These are phyloP conservation scores for Nemotelus pantherinus DNA, from an alignment of 2,888 invertebrate species.

Conservation along the genomic window DNA sequence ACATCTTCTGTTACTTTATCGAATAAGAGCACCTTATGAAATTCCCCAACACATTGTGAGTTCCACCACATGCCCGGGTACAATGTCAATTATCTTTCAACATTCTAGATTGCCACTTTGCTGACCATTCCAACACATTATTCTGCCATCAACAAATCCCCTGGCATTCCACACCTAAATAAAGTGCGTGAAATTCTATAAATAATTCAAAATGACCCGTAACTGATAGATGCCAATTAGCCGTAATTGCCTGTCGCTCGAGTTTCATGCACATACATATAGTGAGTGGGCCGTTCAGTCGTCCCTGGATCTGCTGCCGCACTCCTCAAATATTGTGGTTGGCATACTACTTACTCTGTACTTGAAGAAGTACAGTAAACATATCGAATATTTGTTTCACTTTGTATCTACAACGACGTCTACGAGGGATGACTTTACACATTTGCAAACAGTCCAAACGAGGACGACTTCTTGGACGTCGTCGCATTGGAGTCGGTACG, in stretches of 20 bases:
- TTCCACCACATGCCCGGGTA: neutral
- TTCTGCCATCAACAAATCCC: neutral
- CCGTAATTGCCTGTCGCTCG: conserved; percentile 41
- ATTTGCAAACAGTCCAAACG: conserved; percentile 26
- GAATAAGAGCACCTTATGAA: too few species aligned
- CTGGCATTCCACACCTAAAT: conserved; percentile 30
- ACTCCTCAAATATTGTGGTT: too few species aligned
- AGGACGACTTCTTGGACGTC: neutral
- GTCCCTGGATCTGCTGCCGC: neutral
- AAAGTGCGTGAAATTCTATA: conserved; percentile 39
- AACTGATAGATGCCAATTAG: conserved; percentile 46
- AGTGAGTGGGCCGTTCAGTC: conserved; percentile 1
- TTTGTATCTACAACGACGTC: too few species aligned
- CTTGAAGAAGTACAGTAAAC: too few species aligned
- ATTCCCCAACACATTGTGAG: too few species aligned
- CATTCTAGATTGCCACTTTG: neutral
- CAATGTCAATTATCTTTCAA: conserved; percentile 5
- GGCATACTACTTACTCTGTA: too few species aligned
- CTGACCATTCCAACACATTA: neutral
- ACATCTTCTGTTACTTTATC: too few species aligned
- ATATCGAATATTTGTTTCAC: too few species aligned
- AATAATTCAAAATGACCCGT: conserved; percentile 42
- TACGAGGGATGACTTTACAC: neutral
- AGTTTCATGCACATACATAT: neutral
- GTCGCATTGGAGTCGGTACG: neutral